A percentile compares a stretch with the other conserved stretches of the same genome.
These are phyloP conservation scores for Acanthurus tractus DNA, from an alignment of 2,797 vertebrate genomes.

Conservation along the genomic window DNA sequence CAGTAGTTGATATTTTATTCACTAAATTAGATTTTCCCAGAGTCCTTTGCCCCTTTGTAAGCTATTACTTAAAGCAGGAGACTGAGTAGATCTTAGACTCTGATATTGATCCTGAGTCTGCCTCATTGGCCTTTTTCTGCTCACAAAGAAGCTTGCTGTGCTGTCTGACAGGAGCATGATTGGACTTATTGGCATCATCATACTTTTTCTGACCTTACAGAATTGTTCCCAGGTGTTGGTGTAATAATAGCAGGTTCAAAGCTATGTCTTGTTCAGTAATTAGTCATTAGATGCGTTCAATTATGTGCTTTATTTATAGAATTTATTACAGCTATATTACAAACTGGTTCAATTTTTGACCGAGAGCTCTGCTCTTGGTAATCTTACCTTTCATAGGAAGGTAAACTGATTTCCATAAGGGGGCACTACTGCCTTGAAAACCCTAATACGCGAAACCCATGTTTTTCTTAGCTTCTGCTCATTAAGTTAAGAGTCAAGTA, in stretches of 20 bases:
- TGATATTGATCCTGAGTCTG: slow-evolving; percentile 53
- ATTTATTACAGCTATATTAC: not conserved
- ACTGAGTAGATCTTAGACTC: slow-evolving; percentile 27
- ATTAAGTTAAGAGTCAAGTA: slow-evolving; percentile 3
- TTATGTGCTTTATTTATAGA: not conserved
- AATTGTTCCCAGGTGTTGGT: not conserved
- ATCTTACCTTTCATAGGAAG: slow-evolving; percentile 22
- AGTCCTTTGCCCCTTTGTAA: slow-evolving; percentile 19
- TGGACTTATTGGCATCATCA: slow-evolving; percentile 8
- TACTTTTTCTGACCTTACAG: not conserved
- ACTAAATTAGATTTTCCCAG: slow-evolving; percentile 18
- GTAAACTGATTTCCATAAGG: slow-evolving; percentile 72
- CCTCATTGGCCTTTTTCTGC: slow-evolving; percentile 7
- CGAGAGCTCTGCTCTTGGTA: slow-evolving; percentile 1
- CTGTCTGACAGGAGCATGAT: slow-evolving; percentile 4
- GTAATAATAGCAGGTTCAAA: not conserved
- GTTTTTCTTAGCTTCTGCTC: not conserved
- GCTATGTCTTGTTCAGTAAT: not conserved
- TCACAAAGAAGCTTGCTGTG: not conserved
- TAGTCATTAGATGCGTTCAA: not conserved
- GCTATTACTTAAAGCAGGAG: slow-evolving; percentile 28
- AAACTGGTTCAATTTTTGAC: not conserved
- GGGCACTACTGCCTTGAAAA: slow-evolving; percentile 77
- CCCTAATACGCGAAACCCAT: slow-evolving; percentile 7
- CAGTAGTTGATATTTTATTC: slow-evolving; percentile 26